phyloP scores from a whole-genome alignment of 2,113 vertebrate species.

The Polypterus senegalus region DNA sequence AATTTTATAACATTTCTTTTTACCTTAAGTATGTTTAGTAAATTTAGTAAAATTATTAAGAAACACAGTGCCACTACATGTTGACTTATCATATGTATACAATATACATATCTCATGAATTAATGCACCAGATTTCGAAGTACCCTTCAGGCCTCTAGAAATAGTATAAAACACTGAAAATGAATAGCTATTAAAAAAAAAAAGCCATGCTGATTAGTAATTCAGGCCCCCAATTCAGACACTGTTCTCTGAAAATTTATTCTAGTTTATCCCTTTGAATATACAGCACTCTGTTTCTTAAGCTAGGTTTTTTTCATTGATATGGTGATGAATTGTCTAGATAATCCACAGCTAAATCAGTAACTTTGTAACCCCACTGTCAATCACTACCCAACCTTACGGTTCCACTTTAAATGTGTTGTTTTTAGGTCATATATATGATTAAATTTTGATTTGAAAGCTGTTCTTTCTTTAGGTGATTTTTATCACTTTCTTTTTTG shows the following conservation, averaged over 20 bases:
- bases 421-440: constrained; percentile 9
- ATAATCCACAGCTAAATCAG: constrained; percentile 8
- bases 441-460: background rate
- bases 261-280: constrained; percentile 6
- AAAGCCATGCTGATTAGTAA: background rate
- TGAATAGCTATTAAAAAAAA: too few relatives aligned
- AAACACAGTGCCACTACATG: too few relatives aligned
- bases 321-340: constrained; percentile 4
- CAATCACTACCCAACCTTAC: constrained; percentile 13
- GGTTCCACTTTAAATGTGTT: constrained; percentile 11
- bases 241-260: background rate
- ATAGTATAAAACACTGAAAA: too few relatives aligned
- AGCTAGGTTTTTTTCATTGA: constrained; percentile 1
- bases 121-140: too few relatives aligned
- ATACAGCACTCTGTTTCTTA: constrained; percentile 1
- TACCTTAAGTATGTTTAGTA: too few relatives aligned
- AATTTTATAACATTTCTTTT: too few relatives aligned
- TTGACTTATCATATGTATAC: too few relatives aligned
- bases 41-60: too few relatives aligned
- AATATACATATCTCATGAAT: too few relatives aligned
- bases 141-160: too few relatives aligned
- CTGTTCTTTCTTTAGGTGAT: constrained; percentile 12
- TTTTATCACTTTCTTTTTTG: constrained; percentile 11
- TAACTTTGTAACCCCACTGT: constrained; percentile 14
- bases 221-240: background rate